phyloP scores from a whole-genome alignment of 2,888 invertebrate species.

The Sarcophaga variegata region DNA sequence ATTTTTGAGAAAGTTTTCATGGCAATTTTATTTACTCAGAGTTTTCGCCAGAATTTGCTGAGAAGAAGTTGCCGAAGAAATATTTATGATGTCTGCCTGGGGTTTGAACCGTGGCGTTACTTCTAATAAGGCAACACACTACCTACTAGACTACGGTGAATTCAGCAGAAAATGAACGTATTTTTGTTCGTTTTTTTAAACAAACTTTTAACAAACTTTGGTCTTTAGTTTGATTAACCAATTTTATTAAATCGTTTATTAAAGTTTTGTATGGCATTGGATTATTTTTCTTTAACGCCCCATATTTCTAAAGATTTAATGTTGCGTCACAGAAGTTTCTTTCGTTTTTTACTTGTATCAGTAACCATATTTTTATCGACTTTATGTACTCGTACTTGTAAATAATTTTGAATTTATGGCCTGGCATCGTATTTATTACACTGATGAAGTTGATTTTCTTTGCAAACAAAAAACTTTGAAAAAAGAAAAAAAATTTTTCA shows the following conservation, averaged over 20 bases:
- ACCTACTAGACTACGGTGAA: too few relatives aligned
- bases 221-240: neutral
- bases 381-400: neutral
- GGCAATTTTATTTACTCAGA: too few relatives aligned
- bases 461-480: constrained; percentile 17
- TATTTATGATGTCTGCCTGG: too few relatives aligned
- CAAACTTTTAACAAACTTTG: neutral
- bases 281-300: neutral
- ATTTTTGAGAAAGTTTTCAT: too few relatives aligned
- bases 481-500: constrained; percentile 32
- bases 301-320: neutral
- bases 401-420: constrained; percentile 13
- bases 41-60: too few relatives aligned
- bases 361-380: neutral
- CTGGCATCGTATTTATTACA: constrained; percentile 46
- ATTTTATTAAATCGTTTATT: neutral
- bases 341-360: neutral
- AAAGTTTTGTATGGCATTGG: neutral
- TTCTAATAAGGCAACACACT: too few relatives aligned
- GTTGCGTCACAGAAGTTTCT: neutral
- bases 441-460: constrained; percentile 46
- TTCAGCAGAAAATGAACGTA: too few relatives aligned
- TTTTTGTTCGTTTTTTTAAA: too few relatives aligned
- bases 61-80: too few relatives aligned
- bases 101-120: too few relatives aligned